Conservation (phyloP, 2,797 vertebrate genomes). For the Arnoldichthys spilopterus region DNA sequence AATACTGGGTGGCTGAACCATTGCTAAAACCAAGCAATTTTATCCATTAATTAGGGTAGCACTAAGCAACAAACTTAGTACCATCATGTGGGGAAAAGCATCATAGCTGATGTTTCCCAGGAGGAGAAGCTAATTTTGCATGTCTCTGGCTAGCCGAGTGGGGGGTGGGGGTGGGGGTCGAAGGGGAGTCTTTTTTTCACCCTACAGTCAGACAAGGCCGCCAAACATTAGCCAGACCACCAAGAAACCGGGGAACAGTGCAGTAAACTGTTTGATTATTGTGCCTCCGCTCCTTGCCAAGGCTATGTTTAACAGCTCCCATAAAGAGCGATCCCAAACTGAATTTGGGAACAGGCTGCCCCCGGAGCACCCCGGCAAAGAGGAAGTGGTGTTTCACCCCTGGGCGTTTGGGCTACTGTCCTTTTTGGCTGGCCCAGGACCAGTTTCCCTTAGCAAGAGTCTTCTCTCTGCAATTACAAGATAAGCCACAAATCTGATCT, state of each 20-base stretch:
- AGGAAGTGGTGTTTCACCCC: conserved; percentile 56
- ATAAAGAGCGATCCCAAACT: conserved; percentile 49
- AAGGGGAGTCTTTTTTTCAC: conserved; percentile 8
- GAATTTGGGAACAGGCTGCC: conserved; percentile 56
- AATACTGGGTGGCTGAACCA: not conserved
- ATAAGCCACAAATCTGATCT: conserved; percentile 23
- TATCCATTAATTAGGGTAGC: conserved; percentile 17
- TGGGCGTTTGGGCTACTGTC: conserved; percentile 55
- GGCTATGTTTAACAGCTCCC: conserved; percentile 63
- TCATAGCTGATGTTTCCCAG: conserved; percentile 35
- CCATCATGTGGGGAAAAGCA: not conserved
- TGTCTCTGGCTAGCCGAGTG: conserved; percentile 41
- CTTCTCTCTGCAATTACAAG: conserved; percentile 27
- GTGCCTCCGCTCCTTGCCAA: conserved; percentile 53
- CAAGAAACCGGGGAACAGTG: conserved; percentile 54
- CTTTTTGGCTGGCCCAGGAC: conserved; percentile 71
- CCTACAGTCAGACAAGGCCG: conserved; percentile 51
- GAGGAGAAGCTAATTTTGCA: conserved; percentile 33
- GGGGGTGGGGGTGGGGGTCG: not conserved
- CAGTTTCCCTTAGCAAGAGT: conserved; percentile 15
- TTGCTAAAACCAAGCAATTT: conserved; percentile 11
- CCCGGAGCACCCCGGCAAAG: conserved; percentile 33
- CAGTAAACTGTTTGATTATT: conserved; percentile 61
- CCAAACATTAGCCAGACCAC: conserved; percentile 65
- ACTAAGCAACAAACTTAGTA: conserved; percentile 9